These are phyloP conservation scores for Camponotus fellah DNA, from an alignment of 2,888 invertebrate genomes.

Conservation along the genomic window DNA sequence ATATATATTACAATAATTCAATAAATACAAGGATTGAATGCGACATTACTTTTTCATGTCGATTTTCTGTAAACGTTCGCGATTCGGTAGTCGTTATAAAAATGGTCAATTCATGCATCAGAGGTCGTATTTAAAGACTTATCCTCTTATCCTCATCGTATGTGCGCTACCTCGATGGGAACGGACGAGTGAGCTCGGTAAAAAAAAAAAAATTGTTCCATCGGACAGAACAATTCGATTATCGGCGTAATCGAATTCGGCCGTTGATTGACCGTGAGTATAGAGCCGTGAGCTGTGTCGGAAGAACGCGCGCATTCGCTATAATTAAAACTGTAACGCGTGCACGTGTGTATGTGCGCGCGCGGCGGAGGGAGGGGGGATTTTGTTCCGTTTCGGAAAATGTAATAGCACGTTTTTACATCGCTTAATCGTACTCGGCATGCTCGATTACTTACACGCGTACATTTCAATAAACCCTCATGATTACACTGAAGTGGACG, in stretches of 20 bases:
- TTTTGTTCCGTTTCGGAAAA: slow-evolving; percentile 44
- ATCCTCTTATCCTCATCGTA: slow-evolving; percentile 27
- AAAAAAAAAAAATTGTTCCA: slow-evolving; percentile 48
- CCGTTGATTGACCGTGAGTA: slow-evolving; percentile 56
- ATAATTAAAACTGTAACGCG: slow-evolving; percentile 53
- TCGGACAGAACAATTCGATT: slow-evolving; percentile 53
- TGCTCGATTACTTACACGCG: slow-evolving; percentile 55
- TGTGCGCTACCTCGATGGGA: slow-evolving; percentile 10
- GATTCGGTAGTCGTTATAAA: background rate
- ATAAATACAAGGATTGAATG: background rate
- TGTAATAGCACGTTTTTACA: slow-evolving; percentile 38
- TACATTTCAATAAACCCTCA: slow-evolving; percentile 47
- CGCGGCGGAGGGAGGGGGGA: background rate
- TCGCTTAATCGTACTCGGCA: slow-evolving; percentile 35
- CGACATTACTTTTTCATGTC: background rate
- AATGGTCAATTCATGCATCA: slow-evolving; percentile 15
- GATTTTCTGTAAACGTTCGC: slow-evolving; percentile 3
- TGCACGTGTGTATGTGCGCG: background rate
- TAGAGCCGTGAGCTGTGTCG: slow-evolving; percentile 41
- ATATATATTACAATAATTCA: background rate
- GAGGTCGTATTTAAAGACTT: slow-evolving; percentile 7
- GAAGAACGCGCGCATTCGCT: slow-evolving; percentile 50
- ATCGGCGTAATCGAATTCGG: slow-evolving; percentile 48
- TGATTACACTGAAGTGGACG: slow-evolving; percentile 32
- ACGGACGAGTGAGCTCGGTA: slow-evolving; percentile 10